phyloP scores from a whole-genome alignment of 2,797 vertebrate genomes.

The Sciurus carolinensis region DNA sequence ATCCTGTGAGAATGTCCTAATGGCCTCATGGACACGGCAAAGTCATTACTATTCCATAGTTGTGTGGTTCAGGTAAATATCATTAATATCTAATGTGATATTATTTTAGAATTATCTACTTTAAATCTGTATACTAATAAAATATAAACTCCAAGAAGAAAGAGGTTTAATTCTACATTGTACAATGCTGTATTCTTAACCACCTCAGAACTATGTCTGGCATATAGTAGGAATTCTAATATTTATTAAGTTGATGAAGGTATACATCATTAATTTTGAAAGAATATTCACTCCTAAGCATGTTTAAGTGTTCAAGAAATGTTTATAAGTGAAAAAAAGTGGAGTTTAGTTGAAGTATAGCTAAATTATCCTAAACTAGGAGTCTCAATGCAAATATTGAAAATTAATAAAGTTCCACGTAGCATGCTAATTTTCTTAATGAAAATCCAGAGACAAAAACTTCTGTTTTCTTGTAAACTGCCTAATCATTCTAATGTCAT shows the following conservation, averaged over 20 bases:
- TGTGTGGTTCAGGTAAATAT: not conserved
- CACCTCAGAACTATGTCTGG: not conserved
- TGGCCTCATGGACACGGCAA: not conserved
- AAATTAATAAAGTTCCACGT: not conserved
- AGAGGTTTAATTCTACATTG: not conserved
- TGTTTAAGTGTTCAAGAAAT: not conserved
- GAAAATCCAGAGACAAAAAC: not conserved
- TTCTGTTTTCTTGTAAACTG: not conserved
- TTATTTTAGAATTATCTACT: not conserved
- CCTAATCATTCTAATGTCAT: not conserved
- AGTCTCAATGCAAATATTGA: not conserved
- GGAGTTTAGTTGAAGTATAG: not conserved
- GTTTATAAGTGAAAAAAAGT: not conserved
- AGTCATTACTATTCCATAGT: not conserved
- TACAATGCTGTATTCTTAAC: not conserved
- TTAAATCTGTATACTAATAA: not conserved
- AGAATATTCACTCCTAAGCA: not conserved
- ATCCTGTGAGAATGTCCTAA: not conserved
- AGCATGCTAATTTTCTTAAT: not conserved
- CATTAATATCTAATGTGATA: not conserved
- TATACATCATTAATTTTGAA: not conserved
- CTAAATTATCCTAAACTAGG: not conserved
- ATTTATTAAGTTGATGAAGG: constrained; percentile 3
- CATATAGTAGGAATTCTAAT: not conserved
- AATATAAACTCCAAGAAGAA: not conserved